Base-by-base conservation (phyloP, 1,140 invertebrate genomes). In the Physella acuta region DNA sequence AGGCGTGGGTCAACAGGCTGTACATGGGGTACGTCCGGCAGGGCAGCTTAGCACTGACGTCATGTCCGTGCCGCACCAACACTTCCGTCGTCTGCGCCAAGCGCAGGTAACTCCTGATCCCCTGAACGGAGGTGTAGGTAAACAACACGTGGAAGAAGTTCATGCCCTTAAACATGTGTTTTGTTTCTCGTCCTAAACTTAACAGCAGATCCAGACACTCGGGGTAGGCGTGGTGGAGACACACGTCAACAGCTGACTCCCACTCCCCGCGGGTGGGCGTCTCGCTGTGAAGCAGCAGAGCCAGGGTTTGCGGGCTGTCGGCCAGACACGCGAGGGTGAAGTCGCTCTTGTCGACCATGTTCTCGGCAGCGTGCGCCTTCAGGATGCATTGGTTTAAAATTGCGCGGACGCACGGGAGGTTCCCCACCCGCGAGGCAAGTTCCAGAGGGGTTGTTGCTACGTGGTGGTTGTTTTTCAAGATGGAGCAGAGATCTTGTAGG, bases 1-100 rank as follows among this genome's bases (percentile, higher is more conserved):
- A 62, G 1, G 77, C 70, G 56, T 79, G 75, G 24, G 68, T 74
- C 17, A 81, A 63, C 17, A 79, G 56, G 39, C 72, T 77, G 67
- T 81, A 81, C 53, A 81, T 44, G 17, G 79, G 79, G 71, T 76
- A 81, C 0, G 79, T 81, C 44, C 78, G 73, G 20, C 75, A 69
- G 0, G 79, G 79, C 20, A 51, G 36, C 39, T 65, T 73, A 14
- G 65, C 44, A 28, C 70, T 72, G 0, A 81, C 74, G 30, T 74
- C 64, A 61, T 75, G 73, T 34, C 74, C 76, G 55, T 78, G 56
- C 51, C 74, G 72, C 4, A 79, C 70, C 0, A 81, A 64, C 34
- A 81, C 72, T 53, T 70, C 58, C 11, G 79, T 81, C 14, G 76
- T 74, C 37, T 77, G 74, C 20, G 77, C 71, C 44, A 81, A 56